Percentiles rank a stretch among this genome's conserved stretches.
phyloP scores from a whole-genome alignment of 2,797 vertebrate species.

The Cynodonichthys magdalenae region DNA sequence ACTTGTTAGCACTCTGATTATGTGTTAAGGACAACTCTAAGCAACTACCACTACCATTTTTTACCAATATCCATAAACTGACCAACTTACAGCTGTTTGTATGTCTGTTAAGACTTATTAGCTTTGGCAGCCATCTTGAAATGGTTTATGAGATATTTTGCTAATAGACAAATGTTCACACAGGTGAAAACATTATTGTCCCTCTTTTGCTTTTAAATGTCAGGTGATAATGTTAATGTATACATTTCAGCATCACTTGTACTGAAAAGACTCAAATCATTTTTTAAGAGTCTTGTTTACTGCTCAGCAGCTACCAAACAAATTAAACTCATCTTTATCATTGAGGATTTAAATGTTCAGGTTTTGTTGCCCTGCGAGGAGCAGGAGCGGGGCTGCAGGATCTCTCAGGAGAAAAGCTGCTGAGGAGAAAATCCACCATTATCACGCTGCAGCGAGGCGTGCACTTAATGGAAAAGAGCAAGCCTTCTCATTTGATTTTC shows the following conservation, averaged over 20 bases:
- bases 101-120: no score
- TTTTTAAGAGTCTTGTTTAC: not conserved
- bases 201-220: no score
- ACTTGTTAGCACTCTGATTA: no score
- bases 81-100: no score
- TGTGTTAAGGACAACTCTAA: no score
- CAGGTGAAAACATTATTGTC: no score
- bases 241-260: not conserved
- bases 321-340: slow-evolving; percentile 15
- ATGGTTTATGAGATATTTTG: no score
- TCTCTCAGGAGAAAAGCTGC: slow-evolving; percentile 29
- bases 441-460: slow-evolving; percentile 26
- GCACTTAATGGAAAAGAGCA: slow-evolving; percentile 35
- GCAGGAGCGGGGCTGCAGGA: slow-evolving; percentile 19
- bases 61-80: no score
- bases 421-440: slow-evolving; percentile 32
- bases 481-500: slow-evolving; percentile 25
- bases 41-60: no score
- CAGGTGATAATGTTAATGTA: slow-evolving; percentile 33
- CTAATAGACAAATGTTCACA: no score
- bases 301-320: slow-evolving; percentile 3
- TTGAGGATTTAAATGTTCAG: slow-evolving; percentile 21
- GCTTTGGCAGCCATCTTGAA: no score
- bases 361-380: slow-evolving; percentile 41
- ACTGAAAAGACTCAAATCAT: not conserved